A percentile compares a stretch with the other conserved stretches of the same genome.
These are phyloP conservation scores for Macroglossus sobrinus DNA, from an alignment of 2,113 vertebrate genomes.

Conservation along the genomic window DNA sequence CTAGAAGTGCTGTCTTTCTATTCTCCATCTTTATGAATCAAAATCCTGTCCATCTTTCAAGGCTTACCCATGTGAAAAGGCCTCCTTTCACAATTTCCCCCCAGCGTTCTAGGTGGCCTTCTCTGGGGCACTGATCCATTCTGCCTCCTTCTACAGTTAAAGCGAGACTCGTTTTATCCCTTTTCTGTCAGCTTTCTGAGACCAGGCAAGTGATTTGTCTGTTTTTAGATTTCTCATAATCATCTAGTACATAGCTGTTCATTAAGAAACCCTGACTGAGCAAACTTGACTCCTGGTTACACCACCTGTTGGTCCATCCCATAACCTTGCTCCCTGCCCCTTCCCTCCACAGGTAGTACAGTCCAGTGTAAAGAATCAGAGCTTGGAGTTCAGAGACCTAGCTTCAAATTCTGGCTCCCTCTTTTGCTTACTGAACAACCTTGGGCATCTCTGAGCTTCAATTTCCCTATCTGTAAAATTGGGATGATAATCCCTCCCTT, in stretches of 20 bases:
- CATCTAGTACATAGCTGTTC: neutral
- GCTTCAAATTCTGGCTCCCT: neutral
- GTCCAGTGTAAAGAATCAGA: neutral
- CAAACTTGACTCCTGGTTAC: neutral
- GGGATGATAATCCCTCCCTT: neutral
- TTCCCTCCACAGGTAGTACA: neutral
- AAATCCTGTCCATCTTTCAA: neutral
- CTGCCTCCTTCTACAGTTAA: neutral
- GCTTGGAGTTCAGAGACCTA: neutral
- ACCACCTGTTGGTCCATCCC: neutral
- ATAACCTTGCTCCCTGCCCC: neutral
- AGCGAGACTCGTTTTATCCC: neutral
- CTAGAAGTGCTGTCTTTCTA: neutral
- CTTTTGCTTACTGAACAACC: neutral
- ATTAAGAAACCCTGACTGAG: neutral
- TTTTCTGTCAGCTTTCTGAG: neutral
- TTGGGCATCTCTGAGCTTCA: conserved; percentile 1
- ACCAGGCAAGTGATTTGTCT: neutral
- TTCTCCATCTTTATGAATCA: neutral
- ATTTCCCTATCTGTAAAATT: neutral
- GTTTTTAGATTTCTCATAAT: conserved; percentile 7
- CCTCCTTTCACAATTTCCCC: neutral
- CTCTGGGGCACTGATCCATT: neutral
- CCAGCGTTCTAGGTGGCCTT: neutral
- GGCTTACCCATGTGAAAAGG: neutral